Percentiles rank a stretch among this genome's conserved stretches.
These are phyloP conservation scores for Chiloscyllium punctatum DNA, from an alignment of 2,797 vertebrate species.

Conservation along the genomic window DNA sequence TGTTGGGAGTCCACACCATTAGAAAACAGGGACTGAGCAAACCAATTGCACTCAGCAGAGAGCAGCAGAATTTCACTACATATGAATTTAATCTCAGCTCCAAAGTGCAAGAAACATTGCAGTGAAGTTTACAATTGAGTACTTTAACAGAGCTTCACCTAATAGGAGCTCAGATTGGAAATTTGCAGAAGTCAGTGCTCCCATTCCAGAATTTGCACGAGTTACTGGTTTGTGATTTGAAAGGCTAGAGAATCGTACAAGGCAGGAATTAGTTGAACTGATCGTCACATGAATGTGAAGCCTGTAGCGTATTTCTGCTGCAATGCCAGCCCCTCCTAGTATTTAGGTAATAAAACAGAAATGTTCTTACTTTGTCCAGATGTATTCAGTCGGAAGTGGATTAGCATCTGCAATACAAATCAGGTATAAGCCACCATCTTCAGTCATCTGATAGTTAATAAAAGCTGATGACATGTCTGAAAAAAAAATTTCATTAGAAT, in stretches of 20 bases:
- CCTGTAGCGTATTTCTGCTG: not conserved
- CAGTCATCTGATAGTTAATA: not conserved
- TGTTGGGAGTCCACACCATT: too few species aligned
- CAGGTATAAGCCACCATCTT: not conserved
- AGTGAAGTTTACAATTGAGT: too few species aligned
- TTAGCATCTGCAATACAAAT: conserved; percentile 1
- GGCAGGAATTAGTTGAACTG: not conserved
- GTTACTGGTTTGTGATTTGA: too few species aligned
- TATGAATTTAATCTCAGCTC: too few species aligned
- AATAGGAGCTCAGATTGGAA: too few species aligned
- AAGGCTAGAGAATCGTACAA: not conserved
- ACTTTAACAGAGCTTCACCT: too few species aligned
- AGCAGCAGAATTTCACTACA: too few species aligned
- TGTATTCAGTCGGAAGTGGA: not conserved
- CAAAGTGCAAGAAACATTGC: too few species aligned
- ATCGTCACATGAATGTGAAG: not conserved
- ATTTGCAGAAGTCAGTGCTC: too few species aligned
- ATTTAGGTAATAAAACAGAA: not conserved
- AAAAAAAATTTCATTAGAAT: not conserved
- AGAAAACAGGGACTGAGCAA: too few species aligned
- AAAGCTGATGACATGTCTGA: not conserved
- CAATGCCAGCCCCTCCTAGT: not conserved
- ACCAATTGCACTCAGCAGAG: too few species aligned
- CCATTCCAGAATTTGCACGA: too few species aligned
- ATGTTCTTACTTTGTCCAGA: not conserved